Evolutionary conservation across 2,113 vertebrate species (phyloP).

Genomic region (Tinamus guttatus): DNA sequence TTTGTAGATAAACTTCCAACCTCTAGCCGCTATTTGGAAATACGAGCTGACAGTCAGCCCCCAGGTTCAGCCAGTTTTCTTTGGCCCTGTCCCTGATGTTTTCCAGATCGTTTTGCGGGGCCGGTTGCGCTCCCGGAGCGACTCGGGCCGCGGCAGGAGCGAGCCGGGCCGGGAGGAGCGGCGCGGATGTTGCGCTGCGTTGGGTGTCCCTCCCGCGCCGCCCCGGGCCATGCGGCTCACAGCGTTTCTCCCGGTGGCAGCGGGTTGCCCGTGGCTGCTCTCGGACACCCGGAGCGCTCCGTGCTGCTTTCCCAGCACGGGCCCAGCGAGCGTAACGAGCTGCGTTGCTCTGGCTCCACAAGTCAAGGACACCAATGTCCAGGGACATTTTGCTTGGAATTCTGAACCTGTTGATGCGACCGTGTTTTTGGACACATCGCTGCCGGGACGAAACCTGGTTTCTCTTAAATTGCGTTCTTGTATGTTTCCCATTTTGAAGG

Average conservation of each 20-base stretch:
- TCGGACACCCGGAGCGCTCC: slow-evolving; percentile 44
- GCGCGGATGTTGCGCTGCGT: slow-evolving; percentile 54
- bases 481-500: slow-evolving; percentile 68
- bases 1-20: slow-evolving; percentile 82
- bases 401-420: slow-evolving; percentile 70
- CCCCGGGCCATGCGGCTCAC: neutral
- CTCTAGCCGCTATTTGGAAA: slow-evolving; percentile 77
- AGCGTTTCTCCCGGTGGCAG: slow-evolving; percentile 45
- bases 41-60: slow-evolving; percentile 64
- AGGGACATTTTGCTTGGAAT: slow-evolving; percentile 73
- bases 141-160: slow-evolving; percentile 67
- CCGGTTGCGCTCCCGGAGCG: slow-evolving; percentile 51
- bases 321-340: slow-evolving; percentile 64
- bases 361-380: slow-evolving; percentile 72
- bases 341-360: slow-evolving; percentile 73
- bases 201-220: slow-evolving; percentile 37
- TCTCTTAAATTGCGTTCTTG: slow-evolving; percentile 62
- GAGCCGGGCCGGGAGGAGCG: slow-evolving; percentile 62
- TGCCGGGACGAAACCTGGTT: slow-evolving; percentile 48
- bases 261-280: slow-evolving; percentile 39
- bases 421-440: slow-evolving; percentile 50
- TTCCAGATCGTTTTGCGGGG: slow-evolving; percentile 60
- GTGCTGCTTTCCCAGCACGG: slow-evolving; percentile 32
- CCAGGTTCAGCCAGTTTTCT: slow-evolving; percentile 69
- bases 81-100: slow-evolving; percentile 76